Base-by-base conservation (phyloP, 2,113 vertebrate species). In the Lota lota region DNA sequence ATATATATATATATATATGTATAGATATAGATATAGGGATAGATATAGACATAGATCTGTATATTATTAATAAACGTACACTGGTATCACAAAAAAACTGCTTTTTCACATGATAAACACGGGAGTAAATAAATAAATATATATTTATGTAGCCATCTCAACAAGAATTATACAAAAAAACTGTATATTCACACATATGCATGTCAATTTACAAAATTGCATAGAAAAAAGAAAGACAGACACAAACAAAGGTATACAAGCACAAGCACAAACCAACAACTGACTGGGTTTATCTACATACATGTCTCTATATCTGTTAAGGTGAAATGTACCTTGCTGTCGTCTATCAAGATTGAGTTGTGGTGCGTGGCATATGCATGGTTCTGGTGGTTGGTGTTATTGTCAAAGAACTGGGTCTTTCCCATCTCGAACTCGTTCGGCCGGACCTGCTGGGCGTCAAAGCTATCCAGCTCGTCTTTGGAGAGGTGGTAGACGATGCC, bases 221-320 rank as follows among this genome's bases (percentile, higher is more conserved):
- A 83, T 85, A 79, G 79, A 87, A 85, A 78, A 83, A 86, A 76
- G 61, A 75, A 59, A n/a, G 71, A 82, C 54, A 66, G 5, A 69
- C 53, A 65, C 64, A 53, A 50, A 67, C 14, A 11, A 4, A 75
- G 40, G 40, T 1, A 40, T 2, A 47, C 10, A 68, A 57, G 67
- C 80, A 85, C 87, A 83, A 71, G 77, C 81, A 80, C 82, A 81
- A 81, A 90, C 90, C 92, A 85, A 90, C 47, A 74, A 50, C 33
- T 21, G 64, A 71, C 80, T 73, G 66, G 76, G 73, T 53, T 18
- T 81, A 78, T 79, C 92, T 95, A 99, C 93, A 99, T 98, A 89
- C 96, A 98, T 12, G 97, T 98, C 92, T 98, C 97, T 81, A 97
- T 98, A 92, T 99, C 97, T 86, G 95, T 94, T 93, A 98, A 94